Evolutionary conservation across 1,140 invertebrate genomes (phyloP).

Genomic region (Euura lappo): DNA sequence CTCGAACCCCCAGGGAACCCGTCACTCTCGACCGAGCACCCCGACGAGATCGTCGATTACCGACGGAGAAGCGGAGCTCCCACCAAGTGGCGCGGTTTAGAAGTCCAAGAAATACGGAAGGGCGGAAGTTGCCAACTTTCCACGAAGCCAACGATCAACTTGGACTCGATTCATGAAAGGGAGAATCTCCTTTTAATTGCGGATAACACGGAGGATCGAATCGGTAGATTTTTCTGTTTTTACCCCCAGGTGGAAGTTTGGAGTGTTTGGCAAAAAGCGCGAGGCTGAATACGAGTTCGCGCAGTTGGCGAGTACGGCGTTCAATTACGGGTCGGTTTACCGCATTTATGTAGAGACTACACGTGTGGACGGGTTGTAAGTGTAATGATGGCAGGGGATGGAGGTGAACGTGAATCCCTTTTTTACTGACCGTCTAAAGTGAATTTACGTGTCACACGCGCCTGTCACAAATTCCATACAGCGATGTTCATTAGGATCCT

Average conservation of each 20-base stretch:
- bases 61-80: not conserved
- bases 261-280: no score
- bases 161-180: no score
- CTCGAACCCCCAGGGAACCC: conserved; percentile 36
- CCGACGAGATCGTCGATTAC: conserved; percentile 35
- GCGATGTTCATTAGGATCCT: not conserved
- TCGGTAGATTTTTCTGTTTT: not conserved
- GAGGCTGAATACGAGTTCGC: not conserved
- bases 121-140: no score
- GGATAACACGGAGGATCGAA: no score
- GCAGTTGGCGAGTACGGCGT: not conserved
- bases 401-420: not conserved
- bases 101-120: no score
- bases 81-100: no score
- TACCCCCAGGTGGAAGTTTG: not conserved
- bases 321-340: conserved; percentile 4
- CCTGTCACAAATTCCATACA: not conserved
- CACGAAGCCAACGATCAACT: no score
- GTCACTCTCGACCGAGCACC: conserved; percentile 32
- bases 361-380: not conserved
- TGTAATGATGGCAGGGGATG: not conserved
- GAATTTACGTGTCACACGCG: not conserved
- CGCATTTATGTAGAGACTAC: not conserved
- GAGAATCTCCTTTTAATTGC: no score
- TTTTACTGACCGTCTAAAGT: conserved; percentile 5